Base-by-base conservation (phyloP, 2,888 invertebrate species). In the Amphipyra tragopoginis region DNA sequence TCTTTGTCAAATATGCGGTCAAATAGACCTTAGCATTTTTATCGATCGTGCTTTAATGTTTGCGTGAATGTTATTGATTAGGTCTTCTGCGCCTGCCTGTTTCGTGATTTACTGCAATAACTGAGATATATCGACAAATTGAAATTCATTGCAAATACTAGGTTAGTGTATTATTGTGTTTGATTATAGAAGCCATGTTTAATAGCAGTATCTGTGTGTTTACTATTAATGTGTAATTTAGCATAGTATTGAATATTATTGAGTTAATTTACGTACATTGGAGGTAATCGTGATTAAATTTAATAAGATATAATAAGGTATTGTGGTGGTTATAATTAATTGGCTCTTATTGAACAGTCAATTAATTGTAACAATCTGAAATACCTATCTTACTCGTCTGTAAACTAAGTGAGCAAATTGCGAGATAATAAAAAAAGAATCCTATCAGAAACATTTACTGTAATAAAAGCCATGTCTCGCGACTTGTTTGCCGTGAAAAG, bases 41-140 rank as follows among this genome's bases (percentile, higher is more conserved):
- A 21, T 21, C 3, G 21, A 21, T 21, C 21, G 29, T 29, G 29
- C 5, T 29, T 29, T 7, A 29, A 5, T 7, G 2, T 36, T 3
- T 36, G 6, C 11, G 36, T 10, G 11, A 5, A 21, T 39, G 5
- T 21, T 38, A 29, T 13, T 10, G 26, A 50, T 14, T 42, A 15
- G 1, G 13, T 11, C 47, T 56, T 66, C 56, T 54, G 11, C 11
- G 0, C 0, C 11, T 0, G 5, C 5, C 7, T 50, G 33, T 26
- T n/a, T 49, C 1, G 13, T 50, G 26, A 42, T 26, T 44, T 38
- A 13, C 13, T 13, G 36, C 55, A 60, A 53, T 57, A 66, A 51
- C 40, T 39, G 11, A 36, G 50, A 66, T 39, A 54, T 47, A 70
- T 54, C 21, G 26, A 51, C 13, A 47, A 47, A 72, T 72, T 59